phyloP scores from a whole-genome alignment of 2,888 invertebrate genomes.

The Cantharis rustica region DNA sequence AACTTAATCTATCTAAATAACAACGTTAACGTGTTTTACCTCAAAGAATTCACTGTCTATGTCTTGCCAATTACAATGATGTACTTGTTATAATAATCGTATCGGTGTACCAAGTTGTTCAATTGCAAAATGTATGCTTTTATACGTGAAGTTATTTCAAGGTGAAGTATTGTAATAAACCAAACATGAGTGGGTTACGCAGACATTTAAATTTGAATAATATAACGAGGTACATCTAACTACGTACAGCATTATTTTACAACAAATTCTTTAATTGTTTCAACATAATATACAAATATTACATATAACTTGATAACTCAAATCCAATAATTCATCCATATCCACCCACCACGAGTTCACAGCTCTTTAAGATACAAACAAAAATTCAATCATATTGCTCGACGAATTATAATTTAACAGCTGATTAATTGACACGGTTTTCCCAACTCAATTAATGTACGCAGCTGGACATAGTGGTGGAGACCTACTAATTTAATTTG shows the following conservation, averaged over 20 bases:
- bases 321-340: too few species aligned
- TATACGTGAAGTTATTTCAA: constrained; percentile 32
- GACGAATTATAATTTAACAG: too few species aligned
- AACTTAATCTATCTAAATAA: neutral
- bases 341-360: too few species aligned
- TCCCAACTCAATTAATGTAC: too few species aligned
- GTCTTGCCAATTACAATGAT: neutral
- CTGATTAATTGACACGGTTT: too few species aligned
- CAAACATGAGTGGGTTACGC: constrained; percentile 21
- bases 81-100: constrained; percentile 2
- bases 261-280: neutral
- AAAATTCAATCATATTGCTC: too few species aligned
- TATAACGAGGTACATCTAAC: neutral
- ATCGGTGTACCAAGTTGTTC: constrained; percentile 11
- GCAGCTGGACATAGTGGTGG: too few species aligned
- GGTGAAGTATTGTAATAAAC: constrained; percentile 21
- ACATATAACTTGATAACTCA: too few species aligned
- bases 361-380: too few species aligned
- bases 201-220: constrained; percentile 21
- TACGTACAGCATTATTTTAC: neutral
- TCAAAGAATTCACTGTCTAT: neutral
- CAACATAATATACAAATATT: too few species aligned
- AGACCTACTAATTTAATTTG: too few species aligned
- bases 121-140: constrained; percentile 26
- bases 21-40: neutral